phyloP scores from a whole-genome alignment of 2,888 invertebrate genomes.

The Hypsopygia costalis region DNA sequence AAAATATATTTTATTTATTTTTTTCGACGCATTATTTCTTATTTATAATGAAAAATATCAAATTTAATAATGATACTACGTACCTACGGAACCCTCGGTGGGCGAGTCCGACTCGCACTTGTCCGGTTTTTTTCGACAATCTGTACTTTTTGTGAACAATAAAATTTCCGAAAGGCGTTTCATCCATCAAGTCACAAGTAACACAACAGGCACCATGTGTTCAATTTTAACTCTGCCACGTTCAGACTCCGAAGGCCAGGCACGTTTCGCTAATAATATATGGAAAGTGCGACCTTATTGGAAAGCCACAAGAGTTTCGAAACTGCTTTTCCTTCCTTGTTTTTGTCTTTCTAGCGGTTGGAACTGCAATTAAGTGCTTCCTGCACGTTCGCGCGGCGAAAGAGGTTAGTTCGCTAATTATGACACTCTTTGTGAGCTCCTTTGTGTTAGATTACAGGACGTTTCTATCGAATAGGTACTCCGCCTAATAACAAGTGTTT shows the following conservation, averaged over 20 bases:
- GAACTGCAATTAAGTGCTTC: conserved; percentile 51
- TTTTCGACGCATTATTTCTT: too few species aligned
- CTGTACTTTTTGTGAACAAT: neutral
- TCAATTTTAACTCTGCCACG: conserved; percentile 44
- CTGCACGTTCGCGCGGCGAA: conserved; percentile 37
- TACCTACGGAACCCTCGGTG: too few species aligned
- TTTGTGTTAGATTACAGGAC: conserved; percentile 21
- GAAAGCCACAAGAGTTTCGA: conserved; percentile 16
- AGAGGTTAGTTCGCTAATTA: conserved; percentile 48
- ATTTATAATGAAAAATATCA: too few species aligned
- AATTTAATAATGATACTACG: too few species aligned
- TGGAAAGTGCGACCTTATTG: conserved; percentile 24
- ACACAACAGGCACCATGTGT: conserved; percentile 42
- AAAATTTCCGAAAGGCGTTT: conserved; percentile 25
- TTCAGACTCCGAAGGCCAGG: conserved; percentile 18
- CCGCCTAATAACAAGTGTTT: conserved; percentile 10
- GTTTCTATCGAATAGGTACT: conserved; percentile 4
- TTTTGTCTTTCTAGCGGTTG: conserved; percentile 24
- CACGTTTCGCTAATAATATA: conserved; percentile 7
- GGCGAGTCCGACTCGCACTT: too few species aligned
- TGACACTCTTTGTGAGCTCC: conserved; percentile 39
- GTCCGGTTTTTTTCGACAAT: too few species aligned
- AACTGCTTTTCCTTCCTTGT: conserved; percentile 11
- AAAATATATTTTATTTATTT: too few species aligned
- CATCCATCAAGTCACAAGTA: conserved; percentile 38